Base-by-base conservation (phyloP, 2,113 vertebrate species). In the Sinocyclocheilus anshuiensis region DNA sequence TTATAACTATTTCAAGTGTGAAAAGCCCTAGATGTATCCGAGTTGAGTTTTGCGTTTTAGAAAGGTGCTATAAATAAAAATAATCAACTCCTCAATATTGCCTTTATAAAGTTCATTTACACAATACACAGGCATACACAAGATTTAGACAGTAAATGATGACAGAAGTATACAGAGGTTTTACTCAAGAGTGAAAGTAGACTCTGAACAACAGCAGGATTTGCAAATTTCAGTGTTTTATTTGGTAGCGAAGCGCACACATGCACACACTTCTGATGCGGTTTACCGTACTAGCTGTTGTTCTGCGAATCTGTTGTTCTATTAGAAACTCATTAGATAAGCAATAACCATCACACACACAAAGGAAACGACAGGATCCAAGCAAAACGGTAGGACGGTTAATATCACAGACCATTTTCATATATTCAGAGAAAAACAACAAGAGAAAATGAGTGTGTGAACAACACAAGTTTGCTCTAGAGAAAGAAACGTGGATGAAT, bases 141-240 rank as follows among this genome's bases (percentile, higher is more conserved):
- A 55, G 53, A 55, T 18, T 18, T 55, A 18, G 15, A 55, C 53
- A 55, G 16, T 55, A 55, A 55, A 55, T 55, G 16, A 16, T 55
- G 50, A 16, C 50, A 53, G 50, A 53, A 15, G 13, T 16, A 53
- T 42, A 42, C 50, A 53, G 50, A 55, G 53, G 16, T 55, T 55
- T 55, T 18, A 55, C 13, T 53, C 13, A 7, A 55, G 11, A n/a
- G 74, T 24, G 12, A 76, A 77, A 48, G 39, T 3, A 76, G 24
- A 77, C 22, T 24, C 74, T 8, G 24, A 50, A 77, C 11, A 15
- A 12, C 22, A 48, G 11, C 13, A 12, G 45, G 1, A 11, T 57
- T 18, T 77, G 26, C 33, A 26, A 1, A 16, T 67, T 81, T 63
- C 12, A 67, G 15, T 50, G 79, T 81, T 81, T 81, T 81, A 71